Evolutionary conservation across 2,797 vertebrate species (phyloP).

Genomic region (Nasua narica): DNA sequence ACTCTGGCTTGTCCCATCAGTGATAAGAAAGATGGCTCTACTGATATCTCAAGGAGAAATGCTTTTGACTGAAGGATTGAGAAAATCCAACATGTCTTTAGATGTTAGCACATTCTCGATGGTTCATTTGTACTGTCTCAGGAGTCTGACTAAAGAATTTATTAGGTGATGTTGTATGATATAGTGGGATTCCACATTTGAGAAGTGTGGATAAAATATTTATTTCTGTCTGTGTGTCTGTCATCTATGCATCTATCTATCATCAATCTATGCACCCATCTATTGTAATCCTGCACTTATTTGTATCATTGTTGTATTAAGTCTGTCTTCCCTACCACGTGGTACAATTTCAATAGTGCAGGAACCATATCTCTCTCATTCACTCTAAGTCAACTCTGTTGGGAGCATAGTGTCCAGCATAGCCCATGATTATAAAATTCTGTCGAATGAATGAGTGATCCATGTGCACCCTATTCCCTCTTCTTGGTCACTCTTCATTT

Average conservation of each 20-base stretch:
- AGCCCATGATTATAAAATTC: not conserved
- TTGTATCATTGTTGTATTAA: not conserved
- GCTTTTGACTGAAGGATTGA: not conserved
- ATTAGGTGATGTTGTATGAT: not conserved
- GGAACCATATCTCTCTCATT: not conserved
- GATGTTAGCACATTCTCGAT: not conserved
- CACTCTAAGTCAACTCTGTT: not conserved
- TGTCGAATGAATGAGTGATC: not conserved
- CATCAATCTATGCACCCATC: not conserved
- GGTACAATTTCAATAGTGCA: not conserved
- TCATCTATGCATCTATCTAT: not conserved
- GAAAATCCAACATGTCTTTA: not conserved
- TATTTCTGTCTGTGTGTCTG: not conserved
- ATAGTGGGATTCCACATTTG: not conserved
- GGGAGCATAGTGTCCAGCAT: not conserved
- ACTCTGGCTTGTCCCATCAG: not conserved
- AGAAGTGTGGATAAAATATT: not conserved
- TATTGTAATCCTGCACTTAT: not conserved
- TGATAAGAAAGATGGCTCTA: not conserved
- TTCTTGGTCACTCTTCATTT: not conserved
- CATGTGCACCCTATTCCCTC: not conserved
- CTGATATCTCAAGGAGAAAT: not conserved
- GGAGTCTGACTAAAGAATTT: not conserved
- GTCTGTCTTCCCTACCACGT: not conserved
- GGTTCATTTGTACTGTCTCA: not conserved